Conservation (phyloP, 2,888 invertebrate genomes). For the Pristionchus mayeri region DNA sequence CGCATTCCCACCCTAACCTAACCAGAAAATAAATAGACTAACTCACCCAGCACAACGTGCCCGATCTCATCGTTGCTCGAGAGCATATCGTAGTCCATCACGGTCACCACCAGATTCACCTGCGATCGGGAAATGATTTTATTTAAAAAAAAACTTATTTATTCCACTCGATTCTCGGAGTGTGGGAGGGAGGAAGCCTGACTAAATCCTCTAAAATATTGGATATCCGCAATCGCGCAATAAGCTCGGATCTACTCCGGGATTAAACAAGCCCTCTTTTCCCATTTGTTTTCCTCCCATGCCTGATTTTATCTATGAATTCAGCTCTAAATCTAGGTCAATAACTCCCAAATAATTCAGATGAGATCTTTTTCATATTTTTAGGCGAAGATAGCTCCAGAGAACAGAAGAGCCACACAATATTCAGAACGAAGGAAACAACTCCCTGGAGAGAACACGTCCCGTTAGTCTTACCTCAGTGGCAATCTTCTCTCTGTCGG, state of each 20-base stretch:
- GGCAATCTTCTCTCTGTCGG: conserved; percentile 64
- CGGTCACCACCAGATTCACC: conserved; percentile 73
- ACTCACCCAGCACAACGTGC: conserved; percentile 71
- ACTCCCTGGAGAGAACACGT: too few relatives aligned
- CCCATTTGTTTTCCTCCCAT: too few relatives aligned
- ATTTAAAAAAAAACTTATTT: background rate
- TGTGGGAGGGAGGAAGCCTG: background rate
- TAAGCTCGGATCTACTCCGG: conserved; percentile 17
- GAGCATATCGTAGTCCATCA: conserved; percentile 76
- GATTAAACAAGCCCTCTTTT: background rate
- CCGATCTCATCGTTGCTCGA: conserved; percentile 75
- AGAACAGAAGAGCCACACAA: background rate
- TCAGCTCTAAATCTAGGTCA: too few relatives aligned
- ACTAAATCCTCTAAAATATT: background rate
- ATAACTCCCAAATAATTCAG: background rate
- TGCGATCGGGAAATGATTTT: conserved; percentile 4
- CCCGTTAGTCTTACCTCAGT: conserved; percentile 60
- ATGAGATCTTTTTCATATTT: background rate
- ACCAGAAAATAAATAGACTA: too few relatives aligned
- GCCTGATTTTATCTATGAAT: too few relatives aligned
- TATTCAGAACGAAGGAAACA: too few relatives aligned
- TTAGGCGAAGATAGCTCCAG: background rate
- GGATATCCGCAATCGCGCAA: conserved; percentile 4
- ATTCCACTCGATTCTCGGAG: background rate
- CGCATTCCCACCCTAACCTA: too few relatives aligned